Percentiles rank a stretch among this genome's conserved stretches.
phyloP scores from a whole-genome alignment of 2,888 invertebrate species.

The Masnerella sp. region DNA sequence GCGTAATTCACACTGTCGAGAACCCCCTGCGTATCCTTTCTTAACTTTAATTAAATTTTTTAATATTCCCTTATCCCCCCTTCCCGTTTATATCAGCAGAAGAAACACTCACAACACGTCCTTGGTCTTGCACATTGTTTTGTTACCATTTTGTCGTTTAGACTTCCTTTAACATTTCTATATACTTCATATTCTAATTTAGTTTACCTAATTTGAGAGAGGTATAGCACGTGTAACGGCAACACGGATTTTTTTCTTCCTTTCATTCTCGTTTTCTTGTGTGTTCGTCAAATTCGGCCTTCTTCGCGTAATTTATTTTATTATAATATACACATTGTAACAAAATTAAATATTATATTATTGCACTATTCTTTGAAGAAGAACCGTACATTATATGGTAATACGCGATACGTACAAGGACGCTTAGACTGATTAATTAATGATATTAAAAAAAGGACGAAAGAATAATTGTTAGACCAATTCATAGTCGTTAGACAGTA shows the following conservation, averaged over 20 bases:
- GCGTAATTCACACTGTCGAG: slow-evolving; percentile 61
- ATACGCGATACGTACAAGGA: slow-evolving; percentile 57
- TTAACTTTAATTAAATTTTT: slow-evolving; percentile 38
- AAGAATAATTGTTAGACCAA: slow-evolving; percentile 57
- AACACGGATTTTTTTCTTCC: slow-evolving; percentile 45
- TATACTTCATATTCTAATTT: slow-evolving; percentile 56
- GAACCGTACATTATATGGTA: slow-evolving; percentile 48
- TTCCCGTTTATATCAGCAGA: slow-evolving; percentile 34
- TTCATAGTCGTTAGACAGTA: slow-evolving; percentile 58
- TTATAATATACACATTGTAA: slow-evolving; percentile 58
- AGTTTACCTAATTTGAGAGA: slow-evolving; percentile 61
- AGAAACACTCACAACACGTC: slow-evolving; percentile 50
- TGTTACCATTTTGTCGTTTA: slow-evolving; percentile 35
- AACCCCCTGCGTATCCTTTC: slow-evolving; percentile 49
- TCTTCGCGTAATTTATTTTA: slow-evolving; percentile 42
- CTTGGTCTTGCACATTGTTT: slow-evolving; percentile 39
- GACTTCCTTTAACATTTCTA: slow-evolving; percentile 53
- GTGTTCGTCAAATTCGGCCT: slow-evolving; percentile 49
- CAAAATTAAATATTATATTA: slow-evolving; percentile 62
- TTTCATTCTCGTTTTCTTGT: slow-evolving; percentile 11
- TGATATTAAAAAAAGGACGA: slow-evolving; percentile 56
- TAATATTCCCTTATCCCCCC: background rate
- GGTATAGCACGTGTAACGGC: slow-evolving; percentile 64
- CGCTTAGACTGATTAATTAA: slow-evolving; percentile 57
- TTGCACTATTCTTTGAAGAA: slow-evolving; percentile 62